Conservation (phyloP, 2,113 vertebrate genomes). For the Dipodomys stephensi region DNA sequence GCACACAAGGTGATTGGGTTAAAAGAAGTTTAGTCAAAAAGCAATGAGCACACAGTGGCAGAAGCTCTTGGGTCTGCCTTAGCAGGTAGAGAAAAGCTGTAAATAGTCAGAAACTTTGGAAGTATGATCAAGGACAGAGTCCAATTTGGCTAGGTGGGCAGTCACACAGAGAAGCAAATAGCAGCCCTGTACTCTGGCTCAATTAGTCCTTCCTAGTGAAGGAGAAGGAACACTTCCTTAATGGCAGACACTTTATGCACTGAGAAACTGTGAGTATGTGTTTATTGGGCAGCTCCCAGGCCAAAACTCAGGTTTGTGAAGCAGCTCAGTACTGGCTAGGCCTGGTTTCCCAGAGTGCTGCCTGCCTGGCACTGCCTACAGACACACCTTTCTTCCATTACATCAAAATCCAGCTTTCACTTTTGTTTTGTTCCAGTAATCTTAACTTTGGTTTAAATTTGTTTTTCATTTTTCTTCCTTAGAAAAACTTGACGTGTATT, state of each 20-base stretch:
- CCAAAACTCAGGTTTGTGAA: neutral
- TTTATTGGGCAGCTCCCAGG: neutral
- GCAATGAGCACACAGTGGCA: neutral
- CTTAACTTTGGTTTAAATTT: constrained; percentile 40
- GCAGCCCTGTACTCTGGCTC: neutral
- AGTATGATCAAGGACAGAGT: neutral
- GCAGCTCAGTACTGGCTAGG: neutral
- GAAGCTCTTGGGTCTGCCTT: neutral
- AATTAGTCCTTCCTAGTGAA: neutral
- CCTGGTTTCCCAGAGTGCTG: neutral
- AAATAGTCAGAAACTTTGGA: neutral
- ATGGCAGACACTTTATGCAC: neutral
- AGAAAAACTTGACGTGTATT: constrained; percentile 72
- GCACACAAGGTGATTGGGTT: neutral
- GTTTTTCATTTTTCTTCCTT: neutral
- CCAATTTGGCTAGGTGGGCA: neutral
- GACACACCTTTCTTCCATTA: neutral
- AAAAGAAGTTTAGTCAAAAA: neutral
- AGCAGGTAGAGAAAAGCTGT: neutral
- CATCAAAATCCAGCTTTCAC: neutral
- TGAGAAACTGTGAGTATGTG: neutral
- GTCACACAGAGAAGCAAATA: neutral
- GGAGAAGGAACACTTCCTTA: neutral
- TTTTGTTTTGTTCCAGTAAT: constrained; percentile 2
- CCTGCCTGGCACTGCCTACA: neutral